Conservation (phyloP, 2,888 invertebrate genomes). For the Diadegma fenestrale region DNA sequence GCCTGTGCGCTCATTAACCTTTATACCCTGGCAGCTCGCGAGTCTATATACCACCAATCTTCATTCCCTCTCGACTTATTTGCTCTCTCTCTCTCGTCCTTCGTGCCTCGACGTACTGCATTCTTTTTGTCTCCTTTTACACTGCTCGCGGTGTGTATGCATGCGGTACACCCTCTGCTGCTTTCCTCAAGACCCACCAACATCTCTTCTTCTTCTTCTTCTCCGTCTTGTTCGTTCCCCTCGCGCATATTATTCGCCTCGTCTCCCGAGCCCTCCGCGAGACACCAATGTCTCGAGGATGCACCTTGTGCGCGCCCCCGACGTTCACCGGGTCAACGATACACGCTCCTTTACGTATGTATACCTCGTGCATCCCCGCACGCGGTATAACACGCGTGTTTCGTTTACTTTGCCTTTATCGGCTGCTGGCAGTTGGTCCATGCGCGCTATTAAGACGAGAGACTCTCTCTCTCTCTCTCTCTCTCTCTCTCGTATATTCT, state of each 20-base stretch:
- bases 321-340: constrained; percentile 56
- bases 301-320: constrained; percentile 27
- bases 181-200: constrained; percentile 44
- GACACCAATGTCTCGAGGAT: constrained; percentile 10
- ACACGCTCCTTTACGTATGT: constrained; percentile 27
- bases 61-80: constrained; percentile 71
- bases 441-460: background rate
- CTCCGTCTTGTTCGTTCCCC: too few relatives aligned
- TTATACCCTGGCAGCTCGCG: constrained; percentile 82
- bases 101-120: background rate
- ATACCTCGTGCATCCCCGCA: background rate
- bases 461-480: too few relatives aligned
- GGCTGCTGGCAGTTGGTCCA: background rate
- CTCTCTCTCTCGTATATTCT: too few relatives aligned
- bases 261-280: constrained; percentile 11
- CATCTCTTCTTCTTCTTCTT: constrained; percentile 48
- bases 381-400: constrained; percentile 9
- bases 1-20: constrained; percentile 85
- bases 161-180: constrained; percentile 30
- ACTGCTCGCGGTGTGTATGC: too few relatives aligned
- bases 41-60: constrained; percentile 82
- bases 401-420: constrained; percentile 10
- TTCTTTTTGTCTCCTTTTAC: background rate
- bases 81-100: constrained; percentile 14
- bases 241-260: constrained; percentile 2